Conservation (phyloP, 2,113 vertebrate genomes). For the Isichthys henryi region DNA sequence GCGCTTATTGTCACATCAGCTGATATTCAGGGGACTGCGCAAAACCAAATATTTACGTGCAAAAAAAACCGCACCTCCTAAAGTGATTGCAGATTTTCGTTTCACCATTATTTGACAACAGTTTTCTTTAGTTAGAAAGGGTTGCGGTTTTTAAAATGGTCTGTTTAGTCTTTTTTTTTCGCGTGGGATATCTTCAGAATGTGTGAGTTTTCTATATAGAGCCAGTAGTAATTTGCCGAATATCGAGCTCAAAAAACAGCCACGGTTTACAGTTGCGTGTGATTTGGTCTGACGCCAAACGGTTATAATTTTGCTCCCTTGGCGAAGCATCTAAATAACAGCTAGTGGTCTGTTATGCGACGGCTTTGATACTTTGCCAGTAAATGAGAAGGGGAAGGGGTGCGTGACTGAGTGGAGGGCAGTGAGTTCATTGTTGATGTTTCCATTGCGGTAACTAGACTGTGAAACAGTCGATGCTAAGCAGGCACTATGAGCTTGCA, state of each 20-base stretch:
- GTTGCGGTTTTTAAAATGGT: background rate
- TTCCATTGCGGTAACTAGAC: background rate
- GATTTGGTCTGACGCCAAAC: background rate
- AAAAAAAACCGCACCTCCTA: background rate
- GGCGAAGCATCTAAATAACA: background rate
- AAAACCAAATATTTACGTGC: background rate
- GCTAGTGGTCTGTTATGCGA: background rate
- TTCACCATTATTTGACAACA: background rate
- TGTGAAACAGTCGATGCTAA: background rate
- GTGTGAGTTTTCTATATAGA: background rate
- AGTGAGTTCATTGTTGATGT: background rate
- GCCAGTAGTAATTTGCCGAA: background rate
- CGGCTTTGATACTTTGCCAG: background rate
- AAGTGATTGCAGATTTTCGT: background rate
- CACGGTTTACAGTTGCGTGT: background rate
- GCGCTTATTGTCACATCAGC: background rate
- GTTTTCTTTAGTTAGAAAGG: background rate
- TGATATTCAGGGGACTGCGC: background rate
- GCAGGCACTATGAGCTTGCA: background rate
- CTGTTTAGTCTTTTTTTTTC: background rate
- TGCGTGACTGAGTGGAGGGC: background rate
- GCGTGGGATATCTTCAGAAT: no score
- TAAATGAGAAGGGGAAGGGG: background rate
- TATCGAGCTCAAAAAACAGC: background rate
- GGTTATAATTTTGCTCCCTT: background rate